phyloP scores from a whole-genome alignment of 2,797 vertebrate species.

The Kryptolebias ocellatus region DNA sequence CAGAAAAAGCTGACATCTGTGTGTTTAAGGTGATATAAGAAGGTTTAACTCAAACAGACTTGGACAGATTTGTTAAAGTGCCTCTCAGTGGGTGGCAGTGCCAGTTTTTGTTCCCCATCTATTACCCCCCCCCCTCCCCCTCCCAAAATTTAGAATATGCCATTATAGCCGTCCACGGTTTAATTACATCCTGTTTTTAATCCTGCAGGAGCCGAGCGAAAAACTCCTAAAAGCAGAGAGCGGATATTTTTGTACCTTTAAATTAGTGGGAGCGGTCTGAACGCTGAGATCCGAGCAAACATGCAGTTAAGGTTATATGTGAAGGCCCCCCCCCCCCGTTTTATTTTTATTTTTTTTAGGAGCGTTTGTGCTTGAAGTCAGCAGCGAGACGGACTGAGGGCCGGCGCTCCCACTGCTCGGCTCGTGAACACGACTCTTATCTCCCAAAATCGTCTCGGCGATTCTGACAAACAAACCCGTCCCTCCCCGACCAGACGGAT shows the following conservation, averaged over 20 bases:
- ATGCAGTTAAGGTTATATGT: slow-evolving; percentile 7
- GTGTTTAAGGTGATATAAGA: too few relatives aligned
- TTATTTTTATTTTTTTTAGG: too few relatives aligned
- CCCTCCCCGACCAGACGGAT: slow-evolving; percentile 42
- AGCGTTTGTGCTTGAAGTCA: not conserved
- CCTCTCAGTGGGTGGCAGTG: not conserved
- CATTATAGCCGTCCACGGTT: slow-evolving; percentile 8
- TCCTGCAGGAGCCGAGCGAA: slow-evolving; percentile 18
- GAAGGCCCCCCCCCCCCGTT: too few relatives aligned
- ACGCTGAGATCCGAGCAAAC: slow-evolving; percentile 23
- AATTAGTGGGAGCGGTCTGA: slow-evolving; percentile 36
- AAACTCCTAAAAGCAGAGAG: slow-evolving; percentile 34
- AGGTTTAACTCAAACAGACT: not conserved
- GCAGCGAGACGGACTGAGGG: not conserved
- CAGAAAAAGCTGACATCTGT: too few relatives aligned
- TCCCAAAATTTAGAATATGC: slow-evolving; percentile 5
- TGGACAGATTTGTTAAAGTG: not conserved
- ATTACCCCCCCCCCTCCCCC: slow-evolving; percentile 5
- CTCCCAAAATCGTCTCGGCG: slow-evolving; percentile 1
- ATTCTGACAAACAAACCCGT: slow-evolving; percentile 46
- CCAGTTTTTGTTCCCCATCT: not conserved
- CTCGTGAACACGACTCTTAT: slow-evolving; percentile 10
- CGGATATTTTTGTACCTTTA: slow-evolving; percentile 24
- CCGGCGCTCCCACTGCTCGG: not conserved
- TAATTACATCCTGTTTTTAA: slow-evolving; percentile 32